Evolutionary conservation across 2,888 invertebrate species (phyloP), one percentile per base, ranked within the genome.

Genomic region (Tachystola acroxantha): DNA sequence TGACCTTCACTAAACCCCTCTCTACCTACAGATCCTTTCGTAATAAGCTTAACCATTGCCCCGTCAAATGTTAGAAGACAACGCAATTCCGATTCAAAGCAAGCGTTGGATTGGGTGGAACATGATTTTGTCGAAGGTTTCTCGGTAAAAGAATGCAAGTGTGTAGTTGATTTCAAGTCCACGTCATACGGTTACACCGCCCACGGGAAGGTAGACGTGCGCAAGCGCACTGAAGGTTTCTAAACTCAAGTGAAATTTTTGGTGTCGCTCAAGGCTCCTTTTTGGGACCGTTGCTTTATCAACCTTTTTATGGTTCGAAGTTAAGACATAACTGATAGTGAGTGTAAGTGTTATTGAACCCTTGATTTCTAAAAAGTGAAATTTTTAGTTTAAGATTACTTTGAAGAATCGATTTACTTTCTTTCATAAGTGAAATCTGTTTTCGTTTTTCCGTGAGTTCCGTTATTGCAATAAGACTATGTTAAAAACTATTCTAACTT

Each of bases 171-270:
- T 75, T 77, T 70, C 59, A 55, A 65, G 62, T 68, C 69, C 81
- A 74, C 84, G 84, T 85, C 82, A 84, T 69, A 80, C 65, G 61
- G 76, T 79, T 68, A 59, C 57, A 64, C 68, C 84, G 80, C 84
- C 84, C 70, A 84, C 84, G 73, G 62, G 39, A 49, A 60, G 62
- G 52, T 61, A 64, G 84, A 75, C 82, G 84, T 79, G 85, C 78
- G 80, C 68, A 48, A 39, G 69, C 66, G 73, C 58, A 61, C 46
- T 40, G 9, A 46, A 54, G 46, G 48, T 54, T 49, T 44, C 41
- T 37, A 50, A 46, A 49, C 51, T n/a, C 53, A 61, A 65, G 66
- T 69, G 71, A 74, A 72, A 53, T 56, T 31, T 48, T 43, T 47
- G 58, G 70, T 53, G 62, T 69, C 41, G 53, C 53, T 37, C 69